phyloP scores from a whole-genome alignment of 1,140 invertebrate genomes.

The Venustaconcha ellipsiformis region DNA sequence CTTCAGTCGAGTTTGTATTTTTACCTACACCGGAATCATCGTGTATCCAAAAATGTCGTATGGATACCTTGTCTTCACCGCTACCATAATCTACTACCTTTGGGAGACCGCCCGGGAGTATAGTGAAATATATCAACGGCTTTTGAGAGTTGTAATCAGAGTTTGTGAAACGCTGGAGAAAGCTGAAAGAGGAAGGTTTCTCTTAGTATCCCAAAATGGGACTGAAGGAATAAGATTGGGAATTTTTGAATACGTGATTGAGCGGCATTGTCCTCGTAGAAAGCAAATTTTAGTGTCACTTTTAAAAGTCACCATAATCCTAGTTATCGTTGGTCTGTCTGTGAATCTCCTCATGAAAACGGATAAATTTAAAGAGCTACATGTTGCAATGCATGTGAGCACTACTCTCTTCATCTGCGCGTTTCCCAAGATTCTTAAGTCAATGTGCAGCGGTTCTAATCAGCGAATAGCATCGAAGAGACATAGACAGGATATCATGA shows the following conservation, averaged over 20 bases:
- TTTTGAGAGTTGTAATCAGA: slow-evolving; percentile 14
- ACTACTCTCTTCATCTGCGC: slow-evolving; percentile 23
- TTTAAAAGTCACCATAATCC: slow-evolving; percentile 4
- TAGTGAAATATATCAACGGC: slow-evolving; percentile 5
- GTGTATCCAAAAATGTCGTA: slow-evolving; percentile 15
- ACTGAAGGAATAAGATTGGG: slow-evolving; percentile 1
- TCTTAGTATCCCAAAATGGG: background rate
- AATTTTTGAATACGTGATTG: slow-evolving; percentile 16
- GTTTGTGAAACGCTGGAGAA: background rate
- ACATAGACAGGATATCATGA: no score
- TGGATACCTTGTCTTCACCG: slow-evolving; percentile 17
- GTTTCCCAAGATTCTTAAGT: slow-evolving; percentile 13
- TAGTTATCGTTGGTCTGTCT: slow-evolving; percentile 1
- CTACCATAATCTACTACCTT: slow-evolving; percentile 17
- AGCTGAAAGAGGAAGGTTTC: background rate
- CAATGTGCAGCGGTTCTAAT: background rate
- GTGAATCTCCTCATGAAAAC: slow-evolving; percentile 20
- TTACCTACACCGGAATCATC: slow-evolving; percentile 16
- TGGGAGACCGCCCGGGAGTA: slow-evolving; percentile 4
- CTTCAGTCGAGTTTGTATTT: slow-evolving; percentile 6
- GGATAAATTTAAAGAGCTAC: slow-evolving; percentile 7
- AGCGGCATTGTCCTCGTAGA: slow-evolving; percentile 11
- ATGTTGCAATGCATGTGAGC: slow-evolving; percentile 6
- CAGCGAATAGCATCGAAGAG: background rate
- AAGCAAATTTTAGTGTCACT: slow-evolving; percentile 12